Percentiles rank a stretch among this genome's conserved stretches.
These are phyloP conservation scores for Arctopsyche grandis DNA, from an alignment of 1,140 invertebrate genomes.

Conservation along the genomic window DNA sequence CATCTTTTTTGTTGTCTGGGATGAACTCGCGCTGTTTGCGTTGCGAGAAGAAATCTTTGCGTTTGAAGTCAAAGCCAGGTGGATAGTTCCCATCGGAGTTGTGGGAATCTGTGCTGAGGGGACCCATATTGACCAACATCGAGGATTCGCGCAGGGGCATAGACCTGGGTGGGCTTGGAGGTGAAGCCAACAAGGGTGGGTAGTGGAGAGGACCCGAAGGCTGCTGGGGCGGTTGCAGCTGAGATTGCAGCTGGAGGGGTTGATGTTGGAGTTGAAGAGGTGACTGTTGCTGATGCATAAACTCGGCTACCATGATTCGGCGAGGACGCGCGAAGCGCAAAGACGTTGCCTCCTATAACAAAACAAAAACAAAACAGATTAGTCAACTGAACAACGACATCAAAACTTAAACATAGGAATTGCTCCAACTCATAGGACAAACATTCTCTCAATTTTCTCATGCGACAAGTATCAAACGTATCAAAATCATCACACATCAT, in stretches of 20 bases:
- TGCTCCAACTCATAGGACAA: too few relatives aligned
- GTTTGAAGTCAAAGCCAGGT: slow-evolving; percentile 68
- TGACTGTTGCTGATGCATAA: slow-evolving; percentile 72
- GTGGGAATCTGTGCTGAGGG: slow-evolving; percentile 60
- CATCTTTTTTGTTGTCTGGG: slow-evolving; percentile 96
- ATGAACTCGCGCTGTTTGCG: slow-evolving; percentile 96
- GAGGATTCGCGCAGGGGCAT: slow-evolving; percentile 61
- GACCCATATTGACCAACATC: slow-evolving; percentile 57
- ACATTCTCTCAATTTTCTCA: too few relatives aligned
- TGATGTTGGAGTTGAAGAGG: slow-evolving; percentile 56
- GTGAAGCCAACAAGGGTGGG: slow-evolving; percentile 56
- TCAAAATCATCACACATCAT: too few relatives aligned
- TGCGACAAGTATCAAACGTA: too few relatives aligned
- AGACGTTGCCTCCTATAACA: slow-evolving; percentile 64
- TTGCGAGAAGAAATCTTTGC: slow-evolving; percentile 84
- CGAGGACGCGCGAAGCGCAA: slow-evolving; percentile 67
- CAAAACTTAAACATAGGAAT: too few relatives aligned
- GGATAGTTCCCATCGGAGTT: slow-evolving; percentile 62
- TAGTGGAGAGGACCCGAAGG: slow-evolving; percentile 56
- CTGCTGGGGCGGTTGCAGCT: slow-evolving; percentile 56
- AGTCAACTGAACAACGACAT: slow-evolving; percentile 1
- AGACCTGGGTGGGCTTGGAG: slow-evolving; percentile 55
- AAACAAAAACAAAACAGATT: slow-evolving; percentile 61
- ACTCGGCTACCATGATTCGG: slow-evolving; percentile 87
- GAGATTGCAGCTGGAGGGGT: slow-evolving; percentile 55